Evolutionary conservation across 2,113 vertebrate species (phyloP), one percentile per base, ranked within the genome.

Genomic region (Sebastes fasciatus): DNA sequence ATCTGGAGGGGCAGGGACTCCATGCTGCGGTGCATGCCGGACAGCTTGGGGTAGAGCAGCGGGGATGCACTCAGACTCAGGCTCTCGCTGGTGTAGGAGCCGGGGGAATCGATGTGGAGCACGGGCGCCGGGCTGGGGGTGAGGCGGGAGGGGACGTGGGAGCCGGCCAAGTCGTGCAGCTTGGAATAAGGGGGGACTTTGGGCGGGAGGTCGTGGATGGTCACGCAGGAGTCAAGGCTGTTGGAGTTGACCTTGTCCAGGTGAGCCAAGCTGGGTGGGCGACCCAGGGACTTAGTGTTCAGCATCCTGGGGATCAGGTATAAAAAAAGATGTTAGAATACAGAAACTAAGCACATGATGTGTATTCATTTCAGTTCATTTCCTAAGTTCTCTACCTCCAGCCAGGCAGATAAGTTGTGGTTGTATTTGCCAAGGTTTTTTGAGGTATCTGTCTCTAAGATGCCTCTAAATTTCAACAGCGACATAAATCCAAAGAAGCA

Each of bases 181-280:
- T 99, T 99, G 79, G 96, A 94, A 81, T 93, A 96, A 0, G 95
- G 93, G 34, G 95, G 94, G 17, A 96, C 84, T 84, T 96, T 96
- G 0, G 96, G 94, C 1, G 96, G 94, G 4, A 97, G 89, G 84
- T 98, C 97, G 19, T 95, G 95, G 0, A 95, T 95, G 85, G 95
- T 95, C 43, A 97, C 91, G 0, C 97, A 97, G 16, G 97, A 96
- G 87, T 99, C 98, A 74, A 99, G 93, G 73, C 98, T 99, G 95
- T 98, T 99, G 73, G 96, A 99, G 95, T 98, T 99, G 72, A 98
- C 94, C 86, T 99, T 99, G 95, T 99, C 98, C 68, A 98, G 91
- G 86, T 98, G 98, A 86, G 96, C 97, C 87, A 99, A 85, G 0
- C 95, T 96, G 19, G 98, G 97, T 2, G 98, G 96, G 77, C 97